A percentile compares a stretch with the other conserved stretches of the same genome.
Evolutionary conservation across 2,888 invertebrate species (phyloP).

Genomic region (Ecliptopera silaceata): DNA sequence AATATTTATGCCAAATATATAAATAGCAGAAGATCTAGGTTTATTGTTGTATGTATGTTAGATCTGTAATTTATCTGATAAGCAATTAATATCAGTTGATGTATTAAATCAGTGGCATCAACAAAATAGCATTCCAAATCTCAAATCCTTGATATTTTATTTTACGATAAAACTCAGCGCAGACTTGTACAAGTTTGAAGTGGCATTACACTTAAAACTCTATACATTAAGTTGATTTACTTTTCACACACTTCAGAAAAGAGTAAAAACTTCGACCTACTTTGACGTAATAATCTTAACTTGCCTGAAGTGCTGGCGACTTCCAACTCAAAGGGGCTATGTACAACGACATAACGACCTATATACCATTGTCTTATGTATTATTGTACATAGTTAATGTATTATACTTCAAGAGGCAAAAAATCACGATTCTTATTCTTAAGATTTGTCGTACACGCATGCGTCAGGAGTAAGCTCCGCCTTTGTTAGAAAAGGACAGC

Average conservation of each 20-base stretch:
- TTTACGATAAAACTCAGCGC: background rate
- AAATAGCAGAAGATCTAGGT: too few species aligned
- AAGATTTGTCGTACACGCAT: slow-evolving; percentile 67
- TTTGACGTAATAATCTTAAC: slow-evolving; percentile 23
- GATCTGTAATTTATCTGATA: too few species aligned
- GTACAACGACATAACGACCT: slow-evolving; percentile 27
- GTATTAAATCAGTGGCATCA: too few species aligned
- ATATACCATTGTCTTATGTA: slow-evolving; percentile 48
- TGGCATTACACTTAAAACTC: slow-evolving; percentile 10
- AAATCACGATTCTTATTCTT: slow-evolving; percentile 74
- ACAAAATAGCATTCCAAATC: too few species aligned
- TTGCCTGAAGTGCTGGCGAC: slow-evolving; percentile 10
- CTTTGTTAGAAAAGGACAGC: slow-evolving; percentile 66
- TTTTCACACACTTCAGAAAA: slow-evolving; percentile 13
- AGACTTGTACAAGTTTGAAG: background rate
- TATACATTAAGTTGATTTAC: slow-evolving; percentile 20
- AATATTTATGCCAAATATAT: too few species aligned
- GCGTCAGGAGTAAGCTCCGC: slow-evolving; percentile 68
- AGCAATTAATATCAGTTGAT: too few species aligned
- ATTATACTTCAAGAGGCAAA: slow-evolving; percentile 60
- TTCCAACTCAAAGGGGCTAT: slow-evolving; percentile 26
- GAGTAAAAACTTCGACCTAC: slow-evolving; percentile 25
- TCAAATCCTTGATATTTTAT: background rate
- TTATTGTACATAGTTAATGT: slow-evolving; percentile 57
- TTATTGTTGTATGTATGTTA: too few species aligned